A percentile compares a stretch with the other conserved stretches of the same genome.
These are phyloP conservation scores for Leptocoma aspasia DNA, from an alignment of 2,113 vertebrate genomes.

Conservation along the genomic window DNA sequence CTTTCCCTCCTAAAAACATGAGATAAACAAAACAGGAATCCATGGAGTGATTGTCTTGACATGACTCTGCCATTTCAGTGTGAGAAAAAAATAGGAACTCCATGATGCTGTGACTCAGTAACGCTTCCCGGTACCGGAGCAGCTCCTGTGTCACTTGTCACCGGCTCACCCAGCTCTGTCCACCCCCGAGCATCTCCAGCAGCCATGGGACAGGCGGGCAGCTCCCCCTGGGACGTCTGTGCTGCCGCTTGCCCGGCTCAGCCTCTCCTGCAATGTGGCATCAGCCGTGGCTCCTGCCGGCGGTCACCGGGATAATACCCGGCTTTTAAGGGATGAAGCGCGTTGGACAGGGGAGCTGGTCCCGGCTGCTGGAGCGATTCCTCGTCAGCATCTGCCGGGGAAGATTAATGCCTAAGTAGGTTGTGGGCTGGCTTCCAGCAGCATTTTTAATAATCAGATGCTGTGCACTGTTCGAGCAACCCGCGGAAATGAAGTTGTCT, in stretches of 20 bases:
- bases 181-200: fast-evolving
- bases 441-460: slow-evolving; percentile 57
- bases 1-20: not conserved
- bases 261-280: not conserved
- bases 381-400: slow-evolving; percentile 51
- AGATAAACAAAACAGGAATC: not conserved
- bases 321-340: slow-evolving; percentile 46
- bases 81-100: not conserved
- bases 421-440: slow-evolving; percentile 52
- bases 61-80: not conserved
- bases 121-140: fast-evolving
- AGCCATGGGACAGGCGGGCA: fast-evolving
- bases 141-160: not conserved
- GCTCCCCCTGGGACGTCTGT: not conserved
- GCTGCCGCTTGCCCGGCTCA: fast-evolving
- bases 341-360: not conserved
- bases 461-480: not conserved
- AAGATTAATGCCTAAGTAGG: slow-evolving; percentile 61
- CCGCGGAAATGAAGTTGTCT: not conserved
- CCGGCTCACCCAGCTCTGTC: not conserved
- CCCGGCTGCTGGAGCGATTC: not conserved
- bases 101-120: not conserved
- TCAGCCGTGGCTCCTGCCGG: not conserved
- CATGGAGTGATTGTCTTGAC: not conserved
- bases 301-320: not conserved